Base-by-base conservation (phyloP, 2,113 vertebrate species). In the Ophthalmolycus amberensis region DNA sequence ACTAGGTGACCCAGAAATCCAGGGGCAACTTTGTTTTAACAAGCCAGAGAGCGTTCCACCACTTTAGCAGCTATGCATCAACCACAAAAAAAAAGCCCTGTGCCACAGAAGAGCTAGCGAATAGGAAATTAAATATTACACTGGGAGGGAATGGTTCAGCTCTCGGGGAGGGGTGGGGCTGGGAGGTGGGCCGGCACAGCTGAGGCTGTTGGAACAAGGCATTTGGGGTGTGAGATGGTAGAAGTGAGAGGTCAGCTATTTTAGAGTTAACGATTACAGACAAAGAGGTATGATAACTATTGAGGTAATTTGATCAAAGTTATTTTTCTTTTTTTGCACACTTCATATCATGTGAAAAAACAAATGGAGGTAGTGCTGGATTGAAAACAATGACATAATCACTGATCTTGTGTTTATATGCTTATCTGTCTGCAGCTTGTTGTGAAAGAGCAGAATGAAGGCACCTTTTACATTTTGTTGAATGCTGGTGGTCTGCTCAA, bases 61-160 rank as follows among this genome's bases (percentile, higher is more conserved):
- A 92, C 90, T 94, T 94, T 90, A 91, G 92, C 84, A 92, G 93
- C 87, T 89, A 80, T 88, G 83, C 85, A 72, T 90, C 42, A 60
- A 95, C 94, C 94, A 93, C 94, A 95, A 94, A 93, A 46, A 95
- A 94, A 94, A 90, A 91, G 83, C 79, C 75, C 68, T 77, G 86
- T 70, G 86, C 93, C 89, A 91, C 89, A 89, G 89, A 91, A 93
- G 89, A 91, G 88, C 88, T 72, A 87, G 89, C 59, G 82, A 85
- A 80, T 86, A 94, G 95, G 94, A 95, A 96, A 95, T 95, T 92
- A 95, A 96, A 95, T 88, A 95, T 95, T 94, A 95, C 93, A 94
- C 89, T 82, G 89, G 77, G 73, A 92, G 89, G 89, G 89, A 94
- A 90, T 65, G 88, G 88, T 92, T 92, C 75, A 84, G 83, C 67